These are phyloP conservation scores for Parnassius glacialis DNA, from an alignment of 2,888 invertebrate genomes.

Conservation along the genomic window DNA sequence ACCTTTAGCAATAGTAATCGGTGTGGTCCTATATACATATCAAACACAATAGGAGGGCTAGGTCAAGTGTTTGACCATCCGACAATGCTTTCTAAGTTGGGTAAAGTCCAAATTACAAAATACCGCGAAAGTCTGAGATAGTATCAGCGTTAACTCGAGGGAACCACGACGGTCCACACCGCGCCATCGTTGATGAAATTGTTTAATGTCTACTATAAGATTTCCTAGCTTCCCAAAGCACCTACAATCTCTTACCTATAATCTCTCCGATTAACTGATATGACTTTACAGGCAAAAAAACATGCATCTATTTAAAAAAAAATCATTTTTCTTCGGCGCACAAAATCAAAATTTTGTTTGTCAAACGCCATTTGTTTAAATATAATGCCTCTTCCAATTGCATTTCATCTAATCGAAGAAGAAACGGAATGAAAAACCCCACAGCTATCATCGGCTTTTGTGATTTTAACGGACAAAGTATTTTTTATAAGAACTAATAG, in stretches of 20 bases:
- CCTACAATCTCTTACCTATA: neutral
- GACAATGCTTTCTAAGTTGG: constrained; percentile 18
- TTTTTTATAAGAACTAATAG: no score
- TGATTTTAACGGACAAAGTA: no score
- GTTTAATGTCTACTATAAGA: constrained; percentile 15
- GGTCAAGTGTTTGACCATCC: constrained; percentile 23
- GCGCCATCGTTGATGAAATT: constrained; percentile 18
- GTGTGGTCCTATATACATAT: constrained; percentile 22
- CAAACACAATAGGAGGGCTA: constrained; percentile 17
- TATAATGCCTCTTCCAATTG: no score
- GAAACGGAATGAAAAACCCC: no score
- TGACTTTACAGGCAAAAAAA: neutral
- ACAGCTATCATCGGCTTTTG: no score
- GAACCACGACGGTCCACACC: constrained; percentile 16
- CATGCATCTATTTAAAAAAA: constrained; percentile 44
- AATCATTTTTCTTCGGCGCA: constrained; percentile 19
- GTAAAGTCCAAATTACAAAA: constrained; percentile 26
- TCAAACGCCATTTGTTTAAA: no score
- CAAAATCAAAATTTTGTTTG: no score
- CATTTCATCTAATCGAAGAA: no score
- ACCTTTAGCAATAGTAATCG: constrained; percentile 2
- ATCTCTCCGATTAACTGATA: neutral
- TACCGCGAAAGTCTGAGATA: constrained; percentile 23
- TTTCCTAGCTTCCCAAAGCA: constrained; percentile 18
- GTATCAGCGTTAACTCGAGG: constrained; percentile 17